A percentile compares a stretch with the other conserved stretches of the same genome.
These are phyloP conservation scores for Ceratina japonica DNA, from an alignment of 1,140 invertebrate genomes.

Conservation along the genomic window DNA sequence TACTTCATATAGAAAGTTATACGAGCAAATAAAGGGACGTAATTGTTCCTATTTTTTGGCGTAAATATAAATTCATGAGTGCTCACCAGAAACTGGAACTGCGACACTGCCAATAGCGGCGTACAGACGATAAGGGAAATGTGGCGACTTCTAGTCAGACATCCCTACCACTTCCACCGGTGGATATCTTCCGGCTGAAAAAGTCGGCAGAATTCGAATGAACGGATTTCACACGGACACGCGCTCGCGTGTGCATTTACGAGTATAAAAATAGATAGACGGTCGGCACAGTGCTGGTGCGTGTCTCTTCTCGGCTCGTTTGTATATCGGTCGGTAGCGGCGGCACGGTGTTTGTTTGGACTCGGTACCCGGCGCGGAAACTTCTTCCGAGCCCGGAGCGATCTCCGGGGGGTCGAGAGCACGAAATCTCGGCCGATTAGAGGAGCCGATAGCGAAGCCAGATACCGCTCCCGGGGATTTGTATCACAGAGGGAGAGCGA, in stretches of 20 bases:
- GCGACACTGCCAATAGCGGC: too few species aligned
- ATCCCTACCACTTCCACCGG: too few species aligned
- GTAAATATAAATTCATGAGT: too few species aligned
- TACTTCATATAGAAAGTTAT: too few species aligned
- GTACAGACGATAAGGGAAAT: background rate
- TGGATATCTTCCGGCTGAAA: background rate
- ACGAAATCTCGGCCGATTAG: conserved; percentile 31
- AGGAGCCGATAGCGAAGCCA: background rate
- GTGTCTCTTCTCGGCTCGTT: conserved; percentile 57
- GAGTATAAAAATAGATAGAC: conserved; percentile 41
- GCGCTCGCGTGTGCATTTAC: too few species aligned
- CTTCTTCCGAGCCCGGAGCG: conserved; percentile 18
- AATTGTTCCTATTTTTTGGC: too few species aligned
- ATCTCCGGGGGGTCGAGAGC: background rate
- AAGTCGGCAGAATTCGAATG: background rate
- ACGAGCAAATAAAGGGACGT: too few species aligned
- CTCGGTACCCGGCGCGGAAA: conserved; percentile 6
- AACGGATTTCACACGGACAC: too few species aligned
- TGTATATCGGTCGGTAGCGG: conserved; percentile 40
- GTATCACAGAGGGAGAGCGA: background rate
- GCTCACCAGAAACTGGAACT: too few species aligned
- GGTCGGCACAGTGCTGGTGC: conserved; percentile 26
- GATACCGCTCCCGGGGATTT: background rate
- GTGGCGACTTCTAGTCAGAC: background rate
- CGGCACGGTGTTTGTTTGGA: conserved; percentile 34